Conservation (phyloP, 92 coral and sea anemone genomes). For the Epizoanthus scotinus region DNA sequence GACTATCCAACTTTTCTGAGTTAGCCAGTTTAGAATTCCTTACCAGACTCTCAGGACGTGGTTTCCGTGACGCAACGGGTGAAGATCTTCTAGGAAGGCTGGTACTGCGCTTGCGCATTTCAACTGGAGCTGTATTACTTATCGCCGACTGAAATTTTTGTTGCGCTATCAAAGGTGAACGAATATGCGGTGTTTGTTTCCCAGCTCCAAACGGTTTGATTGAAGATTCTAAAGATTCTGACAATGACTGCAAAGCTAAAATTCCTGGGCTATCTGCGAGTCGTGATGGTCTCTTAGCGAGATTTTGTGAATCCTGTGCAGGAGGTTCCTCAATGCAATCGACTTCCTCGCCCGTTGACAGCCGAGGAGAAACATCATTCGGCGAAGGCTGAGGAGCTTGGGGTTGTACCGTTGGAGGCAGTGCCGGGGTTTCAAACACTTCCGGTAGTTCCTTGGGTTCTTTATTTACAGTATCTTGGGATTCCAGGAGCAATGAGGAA, state of each 20-base stretch:
- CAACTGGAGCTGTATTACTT: conserved; percentile 41
- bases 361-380: background rate
- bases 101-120: conserved; percentile 54
- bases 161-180: conserved; percentile 76
- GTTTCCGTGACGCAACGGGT: conserved; percentile 77
- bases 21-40: background rate
- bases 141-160: conserved; percentile 77
- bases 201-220: conserved; percentile 40
- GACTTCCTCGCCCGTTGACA: background rate
- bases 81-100: conserved; percentile 83
- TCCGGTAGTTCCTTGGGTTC: background rate
- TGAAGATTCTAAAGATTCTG: conserved; percentile 66
- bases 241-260: conserved; percentile 51
- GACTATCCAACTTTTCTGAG: conserved; percentile 46
- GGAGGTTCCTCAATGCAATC: conserved; percentile 44
- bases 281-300: background rate
- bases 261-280: conserved; percentile 45
- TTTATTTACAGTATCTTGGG: background rate
- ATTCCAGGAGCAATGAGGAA: background rate
- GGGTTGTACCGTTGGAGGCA: background rate
- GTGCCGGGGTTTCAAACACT: background rate
- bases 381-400: background rate
- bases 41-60: conserved; percentile 56
- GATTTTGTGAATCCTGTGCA: background rate
- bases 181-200: conserved; percentile 79